Evolutionary conservation across 2,888 invertebrate genomes (phyloP), one percentile per base, ranked within the genome.

Genomic region (Eurytoma adleriae): DNA sequence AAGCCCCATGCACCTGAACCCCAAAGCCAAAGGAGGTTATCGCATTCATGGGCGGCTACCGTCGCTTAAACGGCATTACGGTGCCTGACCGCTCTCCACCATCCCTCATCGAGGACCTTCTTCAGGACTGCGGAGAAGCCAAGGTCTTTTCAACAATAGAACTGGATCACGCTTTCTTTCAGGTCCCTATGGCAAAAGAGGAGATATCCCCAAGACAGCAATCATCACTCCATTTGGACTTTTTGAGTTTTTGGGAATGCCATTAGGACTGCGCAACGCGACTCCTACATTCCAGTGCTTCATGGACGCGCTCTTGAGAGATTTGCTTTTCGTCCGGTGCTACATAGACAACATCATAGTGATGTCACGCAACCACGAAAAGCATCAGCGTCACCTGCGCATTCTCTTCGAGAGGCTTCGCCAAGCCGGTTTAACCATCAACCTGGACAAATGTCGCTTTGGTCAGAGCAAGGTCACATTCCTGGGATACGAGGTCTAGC

Each of bases 371-470:
- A 83, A 83, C 48, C 72, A 18, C 10, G 78, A 82, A 24, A 81
- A 87, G 64, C 80, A 81, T n/a, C n/a, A 78, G 5, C 67, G 79
- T 24, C 84, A 84, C 54, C 57, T 81, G 2, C n/a, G 56, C 0
- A 69, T 52, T 7, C 54, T 85, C 0, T 84, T 86, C n/a, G 30
- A 78, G 16, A 61, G 81, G 7, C 75, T 87, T 1, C 13, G 57
- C 1, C 27, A 78, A 2, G 77, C 78, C 73, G 80, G 80, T 0
- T 18, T 86, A 0, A 61, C 54, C 3, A 80, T 85, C 14, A 80
- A 90, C 78, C 57, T 83, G 0, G 54, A 80, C 0, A 91, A 91
- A 82, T 89, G 89, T 69, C 87, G 90, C 78, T 87, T 86, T 1
- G 16, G 59, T 52, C 2, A 59, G 2, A 73, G 77, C 0, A 62